These are phyloP conservation scores for Dasyprocta punctata DNA, from an alignment of 2,113 vertebrate genomes.

Conservation along the genomic window DNA sequence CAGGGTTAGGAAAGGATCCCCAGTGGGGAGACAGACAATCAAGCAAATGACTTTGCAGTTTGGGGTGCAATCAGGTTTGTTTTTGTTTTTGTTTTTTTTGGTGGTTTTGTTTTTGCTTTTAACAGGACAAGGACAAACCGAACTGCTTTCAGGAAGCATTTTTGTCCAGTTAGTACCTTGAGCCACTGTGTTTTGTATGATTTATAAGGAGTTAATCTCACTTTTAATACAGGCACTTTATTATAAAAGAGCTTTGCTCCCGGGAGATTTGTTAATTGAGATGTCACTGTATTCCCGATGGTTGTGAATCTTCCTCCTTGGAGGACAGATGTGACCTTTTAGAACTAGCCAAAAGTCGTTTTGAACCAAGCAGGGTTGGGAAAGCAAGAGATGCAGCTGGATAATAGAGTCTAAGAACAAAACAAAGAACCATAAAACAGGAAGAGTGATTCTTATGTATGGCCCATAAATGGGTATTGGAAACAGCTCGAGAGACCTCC, in stretches of 20 bases:
- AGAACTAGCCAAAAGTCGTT: slow-evolving; percentile 64
- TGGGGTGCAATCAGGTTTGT: neutral
- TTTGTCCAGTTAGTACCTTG: neutral
- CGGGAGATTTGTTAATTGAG: slow-evolving; percentile 71
- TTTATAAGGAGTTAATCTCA: slow-evolving; percentile 76
- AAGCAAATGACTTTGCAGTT: neutral
- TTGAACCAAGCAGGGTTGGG: slow-evolving; percentile 43
- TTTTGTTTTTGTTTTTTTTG: no score
- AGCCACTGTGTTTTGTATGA: slow-evolving; percentile 37
- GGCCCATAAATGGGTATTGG: neutral
- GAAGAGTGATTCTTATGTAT: neutral
- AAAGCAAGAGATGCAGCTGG: neutral
- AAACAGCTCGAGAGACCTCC: neutral
- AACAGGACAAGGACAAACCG: slow-evolving; percentile 29
- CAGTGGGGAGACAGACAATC: fast-evolving
- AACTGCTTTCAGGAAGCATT: slow-evolving; percentile 18
- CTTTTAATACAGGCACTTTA: slow-evolving; percentile 76
- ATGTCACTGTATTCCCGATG: slow-evolving; percentile 66
- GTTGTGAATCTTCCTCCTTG: slow-evolving; percentile 77
- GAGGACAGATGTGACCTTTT: slow-evolving; percentile 69
- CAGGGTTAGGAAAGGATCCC: no score
- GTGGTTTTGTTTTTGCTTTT: neutral
- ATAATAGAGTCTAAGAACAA: slow-evolving; percentile 27
- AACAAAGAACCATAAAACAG: slow-evolving; percentile 56
- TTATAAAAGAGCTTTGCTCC: slow-evolving; percentile 70